Percentiles rank a stretch among this genome's conserved stretches.
phyloP scores from a whole-genome alignment of 2,888 invertebrate genomes.

The Chrysina gloriosa region DNA sequence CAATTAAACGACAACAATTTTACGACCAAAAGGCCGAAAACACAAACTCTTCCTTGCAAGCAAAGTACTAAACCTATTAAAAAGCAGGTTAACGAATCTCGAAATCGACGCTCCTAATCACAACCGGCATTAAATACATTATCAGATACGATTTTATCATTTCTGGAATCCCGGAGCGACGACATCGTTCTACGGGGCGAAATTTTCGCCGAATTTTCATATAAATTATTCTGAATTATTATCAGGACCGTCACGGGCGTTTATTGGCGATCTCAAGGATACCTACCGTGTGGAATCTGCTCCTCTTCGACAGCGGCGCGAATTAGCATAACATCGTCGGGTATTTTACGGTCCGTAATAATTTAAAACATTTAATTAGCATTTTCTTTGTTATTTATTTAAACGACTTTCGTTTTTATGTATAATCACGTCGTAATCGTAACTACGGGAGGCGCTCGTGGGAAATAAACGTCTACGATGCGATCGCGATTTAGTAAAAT shows the following conservation, averaged over 20 bases:
- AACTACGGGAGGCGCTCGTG: too few species aligned
- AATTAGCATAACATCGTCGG: slow-evolving; percentile 11
- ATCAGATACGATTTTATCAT: slow-evolving; percentile 17
- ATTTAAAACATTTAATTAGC: background rate
- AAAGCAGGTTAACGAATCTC: too few species aligned
- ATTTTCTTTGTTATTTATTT: slow-evolving; percentile 2
- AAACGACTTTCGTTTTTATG: background rate
- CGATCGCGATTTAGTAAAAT: too few species aligned
- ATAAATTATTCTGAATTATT: slow-evolving; percentile 23
- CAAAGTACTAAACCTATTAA: too few species aligned
- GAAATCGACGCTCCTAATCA: too few species aligned
- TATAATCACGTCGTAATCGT: background rate
- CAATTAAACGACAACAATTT: too few species aligned
- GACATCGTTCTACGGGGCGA: background rate
- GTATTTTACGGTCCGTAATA: background rate
- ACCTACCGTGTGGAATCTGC: background rate
- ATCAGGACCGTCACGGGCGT: background rate
- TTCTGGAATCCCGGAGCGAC: slow-evolving; percentile 5
- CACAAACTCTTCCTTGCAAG: too few species aligned
- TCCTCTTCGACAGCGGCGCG: background rate
- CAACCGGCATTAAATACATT: too few species aligned
- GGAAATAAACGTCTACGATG: too few species aligned
- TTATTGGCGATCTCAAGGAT: slow-evolving; percentile 8
- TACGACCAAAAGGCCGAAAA: too few species aligned
- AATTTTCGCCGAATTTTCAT: slow-evolving; percentile 30